These are phyloP conservation scores for Leptinotarsa juncta DNA, from an alignment of 2,888 invertebrate genomes.

Conservation along the genomic window DNA sequence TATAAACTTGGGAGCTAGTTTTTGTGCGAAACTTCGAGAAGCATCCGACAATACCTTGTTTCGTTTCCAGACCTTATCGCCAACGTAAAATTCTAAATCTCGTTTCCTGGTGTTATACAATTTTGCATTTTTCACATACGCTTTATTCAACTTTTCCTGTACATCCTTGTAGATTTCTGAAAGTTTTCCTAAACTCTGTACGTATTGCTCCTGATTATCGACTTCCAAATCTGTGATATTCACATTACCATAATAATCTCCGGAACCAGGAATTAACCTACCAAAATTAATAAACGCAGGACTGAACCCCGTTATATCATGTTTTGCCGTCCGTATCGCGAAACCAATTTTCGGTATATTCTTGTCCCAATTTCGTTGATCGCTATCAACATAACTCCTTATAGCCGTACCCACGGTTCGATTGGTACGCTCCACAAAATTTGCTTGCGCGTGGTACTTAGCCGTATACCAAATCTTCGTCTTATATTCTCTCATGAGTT, in stretches of 20 bases:
- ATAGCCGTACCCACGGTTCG: conserved; percentile 53
- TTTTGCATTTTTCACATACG: too few relatives aligned
- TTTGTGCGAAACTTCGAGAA: conserved; percentile 9
- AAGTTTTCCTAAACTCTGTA: too few relatives aligned
- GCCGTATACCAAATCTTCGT: conserved; percentile 43
- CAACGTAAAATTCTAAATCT: conserved; percentile 20
- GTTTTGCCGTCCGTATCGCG: conserved; percentile 47
- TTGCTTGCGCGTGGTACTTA: conserved; percentile 54
- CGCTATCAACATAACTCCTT: conserved; percentile 16
- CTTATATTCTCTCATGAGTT: conserved; percentile 39
- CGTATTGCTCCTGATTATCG: too few relatives aligned
- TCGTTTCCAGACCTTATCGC: conserved; percentile 23
- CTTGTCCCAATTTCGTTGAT: conserved; percentile 47
- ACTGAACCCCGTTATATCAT: conserved; percentile 48
- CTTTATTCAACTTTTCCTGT: too few relatives aligned
- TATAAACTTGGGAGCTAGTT: conserved; percentile 14
- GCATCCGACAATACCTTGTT: conserved; percentile 17
- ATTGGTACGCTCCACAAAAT: conserved; percentile 56
- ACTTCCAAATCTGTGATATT: too few relatives aligned
- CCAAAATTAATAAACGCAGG: conserved; percentile 50
- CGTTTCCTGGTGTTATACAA: conserved; percentile 4
- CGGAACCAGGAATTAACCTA: conserved; percentile 25
- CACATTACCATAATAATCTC: conserved; percentile 19
- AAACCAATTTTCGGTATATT: conserved; percentile 49
- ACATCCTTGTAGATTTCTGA: too few relatives aligned